Evolutionary conservation across 37 sponge, comb jelly and placozoan genomes (phyloP), one percentile per base, ranked within the genome.

Genomic region (Eunapius fragilis): DNA sequence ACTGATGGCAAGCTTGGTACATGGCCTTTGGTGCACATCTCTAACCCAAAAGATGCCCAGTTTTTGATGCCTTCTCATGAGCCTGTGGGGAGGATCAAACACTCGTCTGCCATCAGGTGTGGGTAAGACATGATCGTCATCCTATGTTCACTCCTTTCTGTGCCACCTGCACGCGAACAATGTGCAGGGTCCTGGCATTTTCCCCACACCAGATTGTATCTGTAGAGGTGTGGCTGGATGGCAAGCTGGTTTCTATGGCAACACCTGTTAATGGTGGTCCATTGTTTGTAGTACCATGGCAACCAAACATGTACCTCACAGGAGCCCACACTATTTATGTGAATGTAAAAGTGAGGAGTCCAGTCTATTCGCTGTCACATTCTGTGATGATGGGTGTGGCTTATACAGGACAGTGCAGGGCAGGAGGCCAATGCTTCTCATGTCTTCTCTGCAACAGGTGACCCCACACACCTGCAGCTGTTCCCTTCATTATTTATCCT

Each of bases 51-150:
- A 47, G 86, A 92, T 85, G 72, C 95, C 27, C 84, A 73, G 26
- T 97, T 92, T 37, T 22, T 37, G 17, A 69, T 86, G 24, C 91
- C 93, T 4, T n/a, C 25, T 6, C 58, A 74, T 77, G 97, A 97
- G 71, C 97, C 97, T 2, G 30, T 81, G 5, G 70, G 68, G 0
- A 72, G 97, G 27, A 94, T 97, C 37, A 69, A 17, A 31, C 85
- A 84, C 67, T 97, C 97, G n/a, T 82, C 97, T 13, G 95, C 94
- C n/a, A 88, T 97, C 6, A 67, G 97, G 86, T 89, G n/a, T 27
- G 69, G 48, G 75, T 25, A 11, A 49, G 2, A 19, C 25, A 26
- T 25, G 25, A 34, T 26, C 23, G 30, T 85, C n/a, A 4, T 19
- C 24, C 25, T 78, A 38, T 76, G 6, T 24, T 68, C 7, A 68